phyloP scores from a whole-genome alignment of 2,888 invertebrate species.

The Lithophane socia region DNA sequence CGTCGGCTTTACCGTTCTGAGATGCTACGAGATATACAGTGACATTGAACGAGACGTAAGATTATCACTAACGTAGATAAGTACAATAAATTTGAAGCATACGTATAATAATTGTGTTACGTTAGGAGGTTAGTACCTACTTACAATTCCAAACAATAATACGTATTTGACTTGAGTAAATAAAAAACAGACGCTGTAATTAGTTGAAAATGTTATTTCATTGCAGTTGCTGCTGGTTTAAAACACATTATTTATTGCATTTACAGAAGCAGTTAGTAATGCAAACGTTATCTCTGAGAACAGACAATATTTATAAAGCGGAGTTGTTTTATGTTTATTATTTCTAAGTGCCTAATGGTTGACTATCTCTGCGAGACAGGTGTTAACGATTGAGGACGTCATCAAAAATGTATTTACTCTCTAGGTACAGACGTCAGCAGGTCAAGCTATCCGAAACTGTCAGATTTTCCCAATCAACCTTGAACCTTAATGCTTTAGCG shows the following conservation, averaged over 20 bases:
- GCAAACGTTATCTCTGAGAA: constrained; percentile 31
- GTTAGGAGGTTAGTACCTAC: neutral
- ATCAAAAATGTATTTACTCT: constrained; percentile 57
- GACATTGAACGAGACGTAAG: neutral
- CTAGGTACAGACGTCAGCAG: too few relatives aligned
- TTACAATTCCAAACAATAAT: neutral
- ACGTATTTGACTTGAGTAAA: neutral
- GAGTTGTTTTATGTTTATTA: constrained; percentile 32
- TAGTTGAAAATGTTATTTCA: neutral
- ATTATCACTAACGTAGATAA: neutral
- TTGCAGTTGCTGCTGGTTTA: neutral
- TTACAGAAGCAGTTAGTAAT: constrained; percentile 11
- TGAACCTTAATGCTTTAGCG: too few relatives aligned
- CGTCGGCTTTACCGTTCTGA: constrained; percentile 6
- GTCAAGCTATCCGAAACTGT: too few relatives aligned
- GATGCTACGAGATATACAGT: neutral
- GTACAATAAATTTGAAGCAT: neutral
- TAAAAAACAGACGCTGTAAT: neutral
- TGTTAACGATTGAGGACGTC: constrained; percentile 44
- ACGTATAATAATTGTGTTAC: neutral
- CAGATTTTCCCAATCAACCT: too few relatives aligned
- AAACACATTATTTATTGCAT: constrained; percentile 2
- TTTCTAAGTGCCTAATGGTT: constrained; percentile 25
- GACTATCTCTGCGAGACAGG: constrained; percentile 48
- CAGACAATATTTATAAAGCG: constrained; percentile 25